phyloP scores from a whole-genome alignment of 2,888 invertebrate genomes.

The Polylopha cassiicola region DNA sequence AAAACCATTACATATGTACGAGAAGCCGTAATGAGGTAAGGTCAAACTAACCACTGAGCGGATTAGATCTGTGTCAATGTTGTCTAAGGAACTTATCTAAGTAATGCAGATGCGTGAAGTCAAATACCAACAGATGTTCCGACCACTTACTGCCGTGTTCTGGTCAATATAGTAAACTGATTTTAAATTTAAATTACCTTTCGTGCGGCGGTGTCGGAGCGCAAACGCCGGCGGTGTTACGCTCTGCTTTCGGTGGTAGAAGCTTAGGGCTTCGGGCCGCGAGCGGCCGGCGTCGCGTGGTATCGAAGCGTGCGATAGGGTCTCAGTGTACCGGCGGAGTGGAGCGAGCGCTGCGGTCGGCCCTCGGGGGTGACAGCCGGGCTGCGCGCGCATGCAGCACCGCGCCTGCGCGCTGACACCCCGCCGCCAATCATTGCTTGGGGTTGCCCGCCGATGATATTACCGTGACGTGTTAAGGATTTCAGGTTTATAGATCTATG shows the following conservation, averaged over 20 bases:
- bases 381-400: conserved; percentile 58
- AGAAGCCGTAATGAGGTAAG: conserved; percentile 59
- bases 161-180: too few relatives aligned
- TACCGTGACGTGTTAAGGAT: conserved; percentile 5
- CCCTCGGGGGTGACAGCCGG: conserved; percentile 42
- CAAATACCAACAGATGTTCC: too few relatives aligned
- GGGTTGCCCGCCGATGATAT: conserved; percentile 6
- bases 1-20: conserved; percentile 1
- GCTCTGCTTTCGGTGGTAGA: conserved; percentile 49
- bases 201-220: conserved; percentile 61
- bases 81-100: too few relatives aligned
- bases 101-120: too few relatives aligned
- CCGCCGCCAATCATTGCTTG: conserved; percentile 32
- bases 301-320: conserved; percentile 64
- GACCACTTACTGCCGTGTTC: too few relatives aligned
- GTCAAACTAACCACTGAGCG: conserved; percentile 48
- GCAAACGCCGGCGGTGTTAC: conserved; percentile 66
- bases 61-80: conserved; percentile 32
- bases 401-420: conserved; percentile 53
- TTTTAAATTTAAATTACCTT: conserved; percentile 45
- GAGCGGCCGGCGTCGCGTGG: conserved; percentile 72
- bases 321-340: conserved; percentile 71
- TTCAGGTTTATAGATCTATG: not conserved
- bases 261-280: conserved; percentile 69
- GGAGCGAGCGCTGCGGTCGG: conserved; percentile 33